Evolutionary conservation across 2,888 invertebrate genomes (phyloP), one percentile per base, ranked within the genome.

Genomic region (Drosophila borborema): DNA sequence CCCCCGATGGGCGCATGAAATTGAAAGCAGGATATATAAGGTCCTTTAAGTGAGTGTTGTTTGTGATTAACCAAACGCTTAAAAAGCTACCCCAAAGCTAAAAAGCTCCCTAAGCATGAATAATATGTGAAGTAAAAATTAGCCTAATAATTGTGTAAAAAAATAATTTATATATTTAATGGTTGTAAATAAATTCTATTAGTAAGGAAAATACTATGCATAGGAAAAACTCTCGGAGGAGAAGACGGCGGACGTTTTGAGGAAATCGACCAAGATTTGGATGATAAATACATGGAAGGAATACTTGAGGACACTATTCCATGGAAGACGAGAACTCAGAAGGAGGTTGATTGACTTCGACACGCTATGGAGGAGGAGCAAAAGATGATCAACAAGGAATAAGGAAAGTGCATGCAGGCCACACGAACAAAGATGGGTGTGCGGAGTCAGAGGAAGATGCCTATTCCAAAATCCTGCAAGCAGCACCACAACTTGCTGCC

Each of bases 391-490:
- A 94, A 93, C 60, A 97, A 98, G 86, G 99, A n/a, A 99, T 92
- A 96, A 96, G 92, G 94, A 95, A 63, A 96, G n/a, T 98, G 94
- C 93, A 94, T 59, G 95, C 95, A 4, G 98, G 99, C 0, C 99
- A 99, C 94, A 89, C 93, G 16, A 95, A 99, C 92, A 94, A 95
- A 20, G 98, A 99, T 93, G n/a, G 97, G 96, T 0, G 92, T 94
- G 40, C 94, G 99, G 59, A 95, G 96, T 86, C 89, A 94, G 94
- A 95, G 2, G 99, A 99, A 93, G 98, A 97, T 94, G 94, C 78
- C 95, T 96, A 28, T 99, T 99, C 93, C 96, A 97, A 53, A 98
- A 98, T 92, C 99, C 99, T 0, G 98, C n/a, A 99, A 93, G 98
- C n/a, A 99, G 92, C 96, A 97, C 96, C 96, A 38, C 95, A 95